A percentile compares a stretch with the other conserved stretches of the same genome.
phyloP scores from a whole-genome alignment of 2,797 vertebrate genomes.

The Chrysolophus pictus region DNA sequence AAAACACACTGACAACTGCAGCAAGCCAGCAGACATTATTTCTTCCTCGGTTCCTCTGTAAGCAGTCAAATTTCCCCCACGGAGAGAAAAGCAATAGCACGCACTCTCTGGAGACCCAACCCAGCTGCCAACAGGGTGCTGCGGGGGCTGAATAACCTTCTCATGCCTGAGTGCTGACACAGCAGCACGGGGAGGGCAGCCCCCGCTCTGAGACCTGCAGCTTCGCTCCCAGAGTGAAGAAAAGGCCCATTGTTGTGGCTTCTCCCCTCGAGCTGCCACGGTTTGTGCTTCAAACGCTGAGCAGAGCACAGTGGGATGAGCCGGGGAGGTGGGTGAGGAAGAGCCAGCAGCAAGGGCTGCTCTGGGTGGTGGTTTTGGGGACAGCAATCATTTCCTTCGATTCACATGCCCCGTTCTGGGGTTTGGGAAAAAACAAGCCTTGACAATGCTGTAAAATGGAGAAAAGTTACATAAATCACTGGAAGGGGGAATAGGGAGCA shows the following conservation, averaged over 20 bases:
- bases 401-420: accelerated
- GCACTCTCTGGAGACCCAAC: neutral
- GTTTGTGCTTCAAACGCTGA: neutral
- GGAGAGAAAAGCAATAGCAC: neutral
- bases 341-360: accelerated
- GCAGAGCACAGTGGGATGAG: neutral
- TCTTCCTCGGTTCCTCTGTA: neutral
- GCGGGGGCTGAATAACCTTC: neutral
- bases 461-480: neutral
- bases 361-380: accelerated
- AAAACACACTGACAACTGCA: neutral
- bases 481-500: accelerated
- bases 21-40: neutral
- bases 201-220: neutral
- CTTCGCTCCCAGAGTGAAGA: slow-evolving; percentile 25
- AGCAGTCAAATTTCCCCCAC: accelerated
- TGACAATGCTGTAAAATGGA: accelerated
- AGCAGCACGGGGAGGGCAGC: neutral
- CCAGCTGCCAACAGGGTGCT: neutral
- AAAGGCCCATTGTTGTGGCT: slow-evolving; percentile 67
- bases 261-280: neutral
- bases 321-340: accelerated
- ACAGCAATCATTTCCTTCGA: accelerated
- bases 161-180: neutral
- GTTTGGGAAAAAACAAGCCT: neutral